Percentiles rank a stretch among this genome's conserved stretches.
phyloP scores from a whole-genome alignment of 2,888 invertebrate species.

The Leuctra nigra region DNA sequence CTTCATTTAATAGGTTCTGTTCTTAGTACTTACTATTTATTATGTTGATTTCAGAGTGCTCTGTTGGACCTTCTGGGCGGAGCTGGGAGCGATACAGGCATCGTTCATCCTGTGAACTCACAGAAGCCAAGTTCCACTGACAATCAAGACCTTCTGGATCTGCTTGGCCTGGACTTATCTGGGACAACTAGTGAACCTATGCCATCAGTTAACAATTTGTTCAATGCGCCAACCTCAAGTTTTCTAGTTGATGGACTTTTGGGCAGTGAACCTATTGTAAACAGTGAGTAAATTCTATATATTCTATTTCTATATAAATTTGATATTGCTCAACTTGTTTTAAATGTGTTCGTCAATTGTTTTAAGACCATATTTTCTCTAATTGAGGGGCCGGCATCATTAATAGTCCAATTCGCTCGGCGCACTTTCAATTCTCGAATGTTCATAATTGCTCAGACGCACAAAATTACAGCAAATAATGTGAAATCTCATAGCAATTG shows the following conservation, averaged over 20 bases:
- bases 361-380: too few relatives aligned
- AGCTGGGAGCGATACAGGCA: slow-evolving; percentile 45
- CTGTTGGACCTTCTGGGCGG: slow-evolving; percentile 81
- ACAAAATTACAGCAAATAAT: too few relatives aligned
- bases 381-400: too few relatives aligned
- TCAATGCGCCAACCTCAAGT: slow-evolving; percentile 37
- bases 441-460: too few relatives aligned
- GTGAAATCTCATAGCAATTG: too few relatives aligned
- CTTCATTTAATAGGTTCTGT: slow-evolving; percentile 10
- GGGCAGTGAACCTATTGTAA: slow-evolving; percentile 30
- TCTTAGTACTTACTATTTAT: slow-evolving; percentile 20
- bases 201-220: slow-evolving; percentile 37
- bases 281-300: slow-evolving; percentile 25
- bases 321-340: too few relatives aligned
- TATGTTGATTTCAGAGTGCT: slow-evolving; percentile 63
- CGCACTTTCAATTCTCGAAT: too few relatives aligned
- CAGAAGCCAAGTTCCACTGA: slow-evolving; percentile 41
- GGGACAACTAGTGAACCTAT: slow-evolving; percentile 33
- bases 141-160: slow-evolving; percentile 77
- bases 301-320: too few relatives aligned
- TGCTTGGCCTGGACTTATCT: slow-evolving; percentile 51
- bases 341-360: too few relatives aligned
- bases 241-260: slow-evolving; percentile 58
- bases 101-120: slow-evolving; percentile 33
- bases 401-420: too few relatives aligned